Percentiles rank a stretch among this genome's conserved stretches.
Evolutionary conservation across 1,140 invertebrate genomes (phyloP).

Genomic region (Lasioglossum albipes): DNA sequence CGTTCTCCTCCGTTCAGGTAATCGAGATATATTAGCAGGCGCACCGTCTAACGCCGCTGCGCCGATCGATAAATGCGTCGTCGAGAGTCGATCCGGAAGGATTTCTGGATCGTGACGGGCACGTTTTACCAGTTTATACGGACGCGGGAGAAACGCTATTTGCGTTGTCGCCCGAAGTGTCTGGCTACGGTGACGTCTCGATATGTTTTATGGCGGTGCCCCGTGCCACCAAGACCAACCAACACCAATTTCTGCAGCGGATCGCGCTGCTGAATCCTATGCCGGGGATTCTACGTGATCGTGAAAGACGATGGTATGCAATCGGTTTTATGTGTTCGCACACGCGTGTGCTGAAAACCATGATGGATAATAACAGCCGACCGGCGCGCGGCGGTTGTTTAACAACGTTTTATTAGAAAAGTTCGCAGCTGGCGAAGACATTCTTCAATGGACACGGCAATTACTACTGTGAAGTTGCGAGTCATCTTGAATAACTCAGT

Average conservation of each 20-base stretch:
- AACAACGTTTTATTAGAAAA: no score
- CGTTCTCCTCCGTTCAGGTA: constrained; percentile 18
- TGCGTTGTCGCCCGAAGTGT: constrained; percentile 14
- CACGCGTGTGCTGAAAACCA: no score
- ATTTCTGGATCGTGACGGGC: constrained; percentile 7
- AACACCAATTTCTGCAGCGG: background rate
- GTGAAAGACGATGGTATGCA: background rate
- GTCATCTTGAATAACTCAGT: no score
- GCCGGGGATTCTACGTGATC: background rate
- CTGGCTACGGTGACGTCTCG: background rate
- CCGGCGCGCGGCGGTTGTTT: no score
- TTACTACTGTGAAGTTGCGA: no score
- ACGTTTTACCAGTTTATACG: background rate
- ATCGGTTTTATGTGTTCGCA: no score
- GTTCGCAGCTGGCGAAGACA: no score
- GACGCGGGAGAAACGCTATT: background rate
- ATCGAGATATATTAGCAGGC: constrained; percentile 42
- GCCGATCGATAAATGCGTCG: background rate
- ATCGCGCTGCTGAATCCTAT: constrained; percentile 11
- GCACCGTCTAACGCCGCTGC: no score
- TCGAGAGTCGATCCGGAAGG: background rate
- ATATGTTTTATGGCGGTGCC: constrained; percentile 22
- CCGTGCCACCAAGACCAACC: background rate
- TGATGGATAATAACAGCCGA: no score
- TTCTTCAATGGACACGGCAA: no score